These are phyloP conservation scores for Pyrrhopygopsis socrates DNA, from an alignment of 2,888 invertebrate species.

Conservation along the genomic window DNA sequence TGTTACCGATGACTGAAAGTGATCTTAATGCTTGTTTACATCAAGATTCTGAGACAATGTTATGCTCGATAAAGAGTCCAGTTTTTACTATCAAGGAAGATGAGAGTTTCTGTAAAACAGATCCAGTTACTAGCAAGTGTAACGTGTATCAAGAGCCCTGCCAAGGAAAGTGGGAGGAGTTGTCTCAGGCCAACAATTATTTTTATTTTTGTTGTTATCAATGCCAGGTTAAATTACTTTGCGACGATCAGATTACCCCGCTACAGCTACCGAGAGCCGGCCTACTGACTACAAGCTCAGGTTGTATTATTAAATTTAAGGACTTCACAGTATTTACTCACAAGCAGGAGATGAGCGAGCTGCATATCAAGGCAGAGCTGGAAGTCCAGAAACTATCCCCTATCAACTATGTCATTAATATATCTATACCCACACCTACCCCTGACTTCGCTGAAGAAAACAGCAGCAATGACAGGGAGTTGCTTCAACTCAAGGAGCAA, in stretches of 20 bases:
- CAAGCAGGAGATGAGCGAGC: background rate
- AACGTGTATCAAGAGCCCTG: background rate
- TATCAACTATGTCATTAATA: conserved; percentile 6
- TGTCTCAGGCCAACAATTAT: background rate
- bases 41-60: background rate
- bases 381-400: conserved; percentile 3
- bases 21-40: background rate
- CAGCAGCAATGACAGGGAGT: background rate
- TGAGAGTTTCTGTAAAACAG: background rate
- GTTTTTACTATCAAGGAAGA: background rate
- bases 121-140: background rate
- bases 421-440: conserved; percentile 19
- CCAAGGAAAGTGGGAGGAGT: background rate
- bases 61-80: background rate
- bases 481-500: background rate
- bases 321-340: conserved; percentile 1
- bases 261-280: background rate
- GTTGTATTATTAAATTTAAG: background rate
- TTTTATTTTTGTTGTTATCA: background rate
- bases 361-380: background rate
- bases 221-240: background rate
- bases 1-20: background rate
- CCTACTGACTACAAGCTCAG: background rate
- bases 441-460: background rate
- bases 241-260: background rate